phyloP scores from a whole-genome alignment of 2,113 vertebrate genomes.

The Mastomys natalensis region DNA sequence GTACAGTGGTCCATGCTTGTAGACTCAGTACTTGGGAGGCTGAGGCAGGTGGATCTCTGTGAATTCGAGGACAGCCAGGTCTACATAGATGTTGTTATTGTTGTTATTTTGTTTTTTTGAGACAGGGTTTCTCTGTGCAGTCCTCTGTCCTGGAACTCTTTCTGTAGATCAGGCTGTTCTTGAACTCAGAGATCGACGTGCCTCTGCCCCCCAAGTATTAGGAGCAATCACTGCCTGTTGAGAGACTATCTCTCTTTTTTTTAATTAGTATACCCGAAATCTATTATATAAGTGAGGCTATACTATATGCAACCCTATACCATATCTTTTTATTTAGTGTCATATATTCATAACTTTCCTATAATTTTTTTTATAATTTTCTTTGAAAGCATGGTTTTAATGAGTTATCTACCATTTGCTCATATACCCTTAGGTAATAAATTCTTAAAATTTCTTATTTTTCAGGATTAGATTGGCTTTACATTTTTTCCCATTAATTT shows the following conservation, averaged over 20 bases:
- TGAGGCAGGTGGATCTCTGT: background rate
- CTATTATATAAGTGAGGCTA: background rate
- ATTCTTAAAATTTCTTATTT: background rate
- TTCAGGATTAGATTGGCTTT: background rate
- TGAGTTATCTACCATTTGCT: background rate
- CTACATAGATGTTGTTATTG: background rate
- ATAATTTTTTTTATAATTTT: background rate
- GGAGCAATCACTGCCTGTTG: background rate
- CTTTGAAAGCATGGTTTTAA: background rate
- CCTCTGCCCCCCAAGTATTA: background rate
- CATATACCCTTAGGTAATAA: background rate
- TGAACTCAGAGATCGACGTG: background rate
- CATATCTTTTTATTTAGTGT: background rate
- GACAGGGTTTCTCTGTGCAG: background rate
- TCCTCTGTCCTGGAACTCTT: no score
- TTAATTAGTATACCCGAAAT: background rate
- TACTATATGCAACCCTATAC: background rate
- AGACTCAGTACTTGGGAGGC: background rate
- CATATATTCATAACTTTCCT: background rate
- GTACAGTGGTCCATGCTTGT: background rate
- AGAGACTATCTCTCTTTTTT: background rate
- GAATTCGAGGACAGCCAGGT: background rate
- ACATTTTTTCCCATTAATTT: background rate
- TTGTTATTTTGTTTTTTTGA: background rate
- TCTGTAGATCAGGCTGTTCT: background rate